A percentile compares a stretch with the other conserved stretches of the same genome.
These are phyloP conservation scores for Lethenteron camtschaticum DNA, from an alignment of 2,113 vertebrate species.

Conservation along the genomic window DNA sequence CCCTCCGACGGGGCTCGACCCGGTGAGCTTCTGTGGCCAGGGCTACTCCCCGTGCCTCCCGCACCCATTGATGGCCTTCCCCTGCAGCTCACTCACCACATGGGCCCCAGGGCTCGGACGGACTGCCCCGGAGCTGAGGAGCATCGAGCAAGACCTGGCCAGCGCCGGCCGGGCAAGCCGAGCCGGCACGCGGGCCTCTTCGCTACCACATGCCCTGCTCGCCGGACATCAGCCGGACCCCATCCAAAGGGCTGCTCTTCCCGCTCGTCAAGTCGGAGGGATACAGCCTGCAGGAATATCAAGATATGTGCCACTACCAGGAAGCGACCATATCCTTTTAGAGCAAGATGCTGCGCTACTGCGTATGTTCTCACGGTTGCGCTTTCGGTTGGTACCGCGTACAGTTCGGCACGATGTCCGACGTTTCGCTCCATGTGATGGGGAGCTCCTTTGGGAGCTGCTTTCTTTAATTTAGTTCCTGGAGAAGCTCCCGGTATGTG, in stretches of 20 bases:
- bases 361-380: no score
- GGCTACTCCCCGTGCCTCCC: not conserved
- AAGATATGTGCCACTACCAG: not conserved
- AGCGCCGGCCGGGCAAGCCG: no score
- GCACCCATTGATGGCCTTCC: slow-evolving; percentile 1
- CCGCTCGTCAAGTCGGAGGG: slow-evolving; percentile 4
- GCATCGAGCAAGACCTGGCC: no score
- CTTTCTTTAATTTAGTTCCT: no score
- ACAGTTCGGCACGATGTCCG: no score
- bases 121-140: no score
- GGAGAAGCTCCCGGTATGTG: no score
- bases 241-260: not conserved
- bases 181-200: not conserved
- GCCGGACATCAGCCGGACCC: not conserved
- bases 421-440: no score
- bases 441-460: no score
- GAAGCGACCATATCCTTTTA: slow-evolving; percentile 4
- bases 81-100: not conserved
- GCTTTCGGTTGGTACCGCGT: no score
- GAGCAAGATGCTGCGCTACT: no score
- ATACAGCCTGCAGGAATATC: not conserved
- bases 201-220: slow-evolving; percentile 2
- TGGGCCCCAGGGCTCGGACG: no score
- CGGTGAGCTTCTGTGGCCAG: slow-evolving; percentile 1
- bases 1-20: not conserved